Percentiles rank a stretch among this genome's conserved stretches.
Conservation (phyloP, 2,888 invertebrate genomes). For the Isotomurus palustris region DNA sequence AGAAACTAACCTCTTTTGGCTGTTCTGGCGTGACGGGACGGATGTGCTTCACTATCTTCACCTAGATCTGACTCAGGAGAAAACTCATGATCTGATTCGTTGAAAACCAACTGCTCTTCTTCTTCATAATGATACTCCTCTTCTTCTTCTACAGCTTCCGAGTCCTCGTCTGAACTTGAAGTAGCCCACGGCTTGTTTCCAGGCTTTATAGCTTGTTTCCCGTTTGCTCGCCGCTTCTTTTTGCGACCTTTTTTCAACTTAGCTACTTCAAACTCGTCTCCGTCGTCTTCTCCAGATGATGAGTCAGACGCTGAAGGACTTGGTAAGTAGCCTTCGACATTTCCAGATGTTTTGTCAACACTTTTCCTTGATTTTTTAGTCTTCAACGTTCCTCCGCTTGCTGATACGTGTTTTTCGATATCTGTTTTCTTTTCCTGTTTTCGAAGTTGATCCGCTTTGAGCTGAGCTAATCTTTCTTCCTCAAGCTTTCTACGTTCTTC, state of each 20-base stretch:
- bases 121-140: constrained; percentile 53
- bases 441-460: constrained; percentile 57
- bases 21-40: constrained; percentile 76
- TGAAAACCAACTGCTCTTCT: constrained; percentile 56
- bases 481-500: constrained; percentile 70
- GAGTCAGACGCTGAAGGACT: constrained; percentile 34
- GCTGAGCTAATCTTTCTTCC: constrained; percentile 64
- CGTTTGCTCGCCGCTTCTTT: constrained; percentile 28
- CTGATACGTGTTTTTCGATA: constrained; percentile 19
- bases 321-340: constrained; percentile 28
- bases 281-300: constrained; percentile 53
- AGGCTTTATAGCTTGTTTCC: constrained; percentile 22
- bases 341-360: constrained; percentile 12
- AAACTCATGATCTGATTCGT: constrained; percentile 82
- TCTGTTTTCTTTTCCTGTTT: constrained; percentile 44
- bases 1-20: constrained; percentile 62
- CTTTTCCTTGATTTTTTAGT: constrained; percentile 11
- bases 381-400: constrained; percentile 3
- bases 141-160: constrained; percentile 53
- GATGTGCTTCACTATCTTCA: constrained; percentile 64
- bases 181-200: constrained; percentile 36
- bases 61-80: constrained; percentile 83
- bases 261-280: constrained; percentile 44
- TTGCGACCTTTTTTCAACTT: constrained; percentile 12
- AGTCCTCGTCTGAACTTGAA: constrained; percentile 44